These are phyloP conservation scores for Lydus trimaculatus DNA, from an alignment of 2,888 invertebrate species.

Conservation along the genomic window DNA sequence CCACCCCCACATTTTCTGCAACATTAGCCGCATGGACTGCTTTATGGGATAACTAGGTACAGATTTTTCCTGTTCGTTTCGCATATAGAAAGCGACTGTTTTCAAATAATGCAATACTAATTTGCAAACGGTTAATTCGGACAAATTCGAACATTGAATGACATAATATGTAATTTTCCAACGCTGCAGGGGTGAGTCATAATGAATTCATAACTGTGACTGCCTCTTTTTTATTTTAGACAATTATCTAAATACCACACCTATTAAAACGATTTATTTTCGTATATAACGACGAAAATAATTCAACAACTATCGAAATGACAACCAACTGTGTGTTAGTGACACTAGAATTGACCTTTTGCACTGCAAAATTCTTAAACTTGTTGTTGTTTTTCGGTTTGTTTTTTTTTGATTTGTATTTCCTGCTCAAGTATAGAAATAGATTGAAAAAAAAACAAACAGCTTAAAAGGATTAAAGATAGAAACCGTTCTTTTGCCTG, in stretches of 20 bases:
- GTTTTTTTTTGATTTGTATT: not conserved
- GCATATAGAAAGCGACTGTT: not conserved
- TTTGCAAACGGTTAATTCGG: not conserved
- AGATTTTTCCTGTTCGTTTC: not conserved
- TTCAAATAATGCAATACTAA: not conserved
- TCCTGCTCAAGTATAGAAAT: not conserved
- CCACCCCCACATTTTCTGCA: slow-evolving; percentile 25
- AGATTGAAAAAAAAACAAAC: not conserved
- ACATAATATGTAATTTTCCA: not conserved
- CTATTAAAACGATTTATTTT: not conserved
- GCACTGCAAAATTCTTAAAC: not conserved
- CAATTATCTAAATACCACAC: not conserved
- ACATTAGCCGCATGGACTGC: slow-evolving; percentile 15
- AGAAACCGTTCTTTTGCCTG: not conserved
- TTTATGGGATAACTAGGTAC: slow-evolving; percentile 2
- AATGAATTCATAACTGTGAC: not conserved
- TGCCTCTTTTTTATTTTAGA: not conserved
- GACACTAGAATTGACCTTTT: not conserved
- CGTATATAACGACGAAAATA: not conserved
- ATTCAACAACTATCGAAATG: slow-evolving; percentile 1
- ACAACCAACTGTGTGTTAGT: not conserved
- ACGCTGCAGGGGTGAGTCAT: not conserved
- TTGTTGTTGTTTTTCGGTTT: not conserved
- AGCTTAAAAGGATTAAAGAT: not conserved
- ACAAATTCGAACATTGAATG: not conserved